Percentiles rank a stretch among this genome's conserved stretches.
These are phyloP conservation scores for Ooceraea biroi DNA, from an alignment of 1,140 invertebrate species.

Conservation along the genomic window DNA sequence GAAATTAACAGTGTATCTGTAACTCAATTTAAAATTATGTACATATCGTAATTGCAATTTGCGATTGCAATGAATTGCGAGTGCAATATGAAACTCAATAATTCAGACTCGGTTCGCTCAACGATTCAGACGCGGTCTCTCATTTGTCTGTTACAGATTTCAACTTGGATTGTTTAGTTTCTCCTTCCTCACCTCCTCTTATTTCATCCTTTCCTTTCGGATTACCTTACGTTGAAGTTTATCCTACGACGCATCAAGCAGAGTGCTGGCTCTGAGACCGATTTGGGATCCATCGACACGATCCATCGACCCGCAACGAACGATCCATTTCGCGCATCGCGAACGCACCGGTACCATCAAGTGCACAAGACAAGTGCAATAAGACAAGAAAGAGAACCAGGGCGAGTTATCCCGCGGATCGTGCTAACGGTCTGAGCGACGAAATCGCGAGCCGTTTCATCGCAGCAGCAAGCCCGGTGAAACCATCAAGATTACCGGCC, in stretches of 20 bases:
- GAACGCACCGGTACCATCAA: not conserved
- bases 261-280: not conserved
- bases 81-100: not conserved
- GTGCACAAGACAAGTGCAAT: constrained; percentile 7
- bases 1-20: no score
- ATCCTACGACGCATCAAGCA: constrained; percentile 46
- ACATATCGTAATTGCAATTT: not conserved
- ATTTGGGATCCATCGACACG: not conserved
- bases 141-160: constrained; percentile 77
- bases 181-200: constrained; percentile 79
- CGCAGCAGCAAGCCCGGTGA: constrained; percentile 48
- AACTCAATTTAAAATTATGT: no score
- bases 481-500: constrained; percentile 87
- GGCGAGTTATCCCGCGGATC: constrained; percentile 20
- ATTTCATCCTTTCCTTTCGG: constrained; percentile 82
- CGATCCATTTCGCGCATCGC: constrained; percentile 17
- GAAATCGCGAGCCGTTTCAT: constrained; percentile 41
- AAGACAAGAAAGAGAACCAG: not conserved
- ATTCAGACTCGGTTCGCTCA: no score
- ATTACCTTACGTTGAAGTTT: constrained; percentile 80
- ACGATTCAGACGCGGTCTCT: not conserved
- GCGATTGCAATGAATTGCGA: no score
- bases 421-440: constrained; percentile 24
- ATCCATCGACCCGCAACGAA: constrained; percentile 10
- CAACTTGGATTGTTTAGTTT: constrained; percentile 81